Evolutionary conservation across 2,113 vertebrate genomes (phyloP).

Genomic region (Notothenia rossii): DNA sequence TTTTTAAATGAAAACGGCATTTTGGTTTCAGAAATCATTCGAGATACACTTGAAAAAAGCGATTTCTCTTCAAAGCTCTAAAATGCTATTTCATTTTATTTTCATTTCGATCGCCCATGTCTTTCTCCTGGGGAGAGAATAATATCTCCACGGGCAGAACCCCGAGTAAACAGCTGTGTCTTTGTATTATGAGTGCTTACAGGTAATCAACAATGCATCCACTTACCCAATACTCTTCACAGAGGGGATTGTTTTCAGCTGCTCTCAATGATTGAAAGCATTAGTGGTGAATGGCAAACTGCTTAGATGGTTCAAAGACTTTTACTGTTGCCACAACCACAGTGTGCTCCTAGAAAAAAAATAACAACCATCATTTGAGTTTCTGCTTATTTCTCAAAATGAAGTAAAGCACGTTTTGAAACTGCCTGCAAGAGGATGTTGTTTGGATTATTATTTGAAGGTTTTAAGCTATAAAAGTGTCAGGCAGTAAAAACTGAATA

Average conservation of each 20-base stretch:
- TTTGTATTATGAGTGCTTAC: constrained; percentile 81
- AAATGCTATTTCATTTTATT: constrained; percentile 46
- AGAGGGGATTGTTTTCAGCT: constrained; percentile 80
- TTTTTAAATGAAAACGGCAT: constrained; percentile 4
- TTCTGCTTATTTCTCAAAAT: constrained; percentile 31
- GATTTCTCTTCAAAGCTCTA: constrained; percentile 30
- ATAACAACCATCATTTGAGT: constrained; percentile 8
- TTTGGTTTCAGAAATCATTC: constrained; percentile 21
- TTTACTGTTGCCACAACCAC: constrained; percentile 49
- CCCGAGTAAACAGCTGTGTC: constrained; percentile 81
- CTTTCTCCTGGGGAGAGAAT: constrained; percentile 60
- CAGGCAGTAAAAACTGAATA: constrained; percentile 24
- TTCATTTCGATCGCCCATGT: constrained; percentile 64
- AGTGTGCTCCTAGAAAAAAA: constrained; percentile 9
- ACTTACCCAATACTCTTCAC: constrained; percentile 81
- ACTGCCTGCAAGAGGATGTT: constrained; percentile 34
- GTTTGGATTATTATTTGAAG: constrained; percentile 34
- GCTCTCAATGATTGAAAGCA: constrained; percentile 82
- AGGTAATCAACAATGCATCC: constrained; percentile 85
- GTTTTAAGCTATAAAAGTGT: constrained; percentile 15
- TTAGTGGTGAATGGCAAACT: constrained; percentile 82
- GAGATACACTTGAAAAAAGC: constrained; percentile 33
- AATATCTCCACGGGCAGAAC: constrained; percentile 67
- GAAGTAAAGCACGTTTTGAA: constrained; percentile 39
- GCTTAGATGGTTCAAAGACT: constrained; percentile 74